Evolutionary conservation across 2,888 invertebrate genomes (phyloP).

Genomic region (Tineola bisselliella): DNA sequence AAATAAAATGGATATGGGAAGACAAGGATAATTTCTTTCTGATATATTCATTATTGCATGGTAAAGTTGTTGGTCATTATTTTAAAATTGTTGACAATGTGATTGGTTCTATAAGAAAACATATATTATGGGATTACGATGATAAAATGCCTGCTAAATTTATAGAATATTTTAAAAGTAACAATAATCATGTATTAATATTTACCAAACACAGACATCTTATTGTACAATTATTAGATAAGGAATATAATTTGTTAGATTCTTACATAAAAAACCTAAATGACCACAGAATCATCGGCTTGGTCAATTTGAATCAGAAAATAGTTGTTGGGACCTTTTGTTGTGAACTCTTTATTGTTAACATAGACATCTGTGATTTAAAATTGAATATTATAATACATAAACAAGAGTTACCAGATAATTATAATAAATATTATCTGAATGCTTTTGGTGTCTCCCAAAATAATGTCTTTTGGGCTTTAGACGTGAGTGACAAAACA

Average conservation of each 20-base stretch:
- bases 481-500: constrained; percentile 33
- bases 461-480: constrained; percentile 31
- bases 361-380: constrained; percentile 20
- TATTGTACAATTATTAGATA: constrained; percentile 31
- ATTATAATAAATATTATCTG: constrained; percentile 30
- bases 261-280: constrained; percentile 38
- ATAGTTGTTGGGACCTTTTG: constrained; percentile 32
- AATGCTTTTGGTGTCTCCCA: constrained; percentile 31
- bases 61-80: constrained; percentile 31
- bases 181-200: constrained; percentile 31
- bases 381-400: constrained; percentile 24
- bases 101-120: constrained; percentile 22
- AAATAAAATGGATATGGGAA: constrained; percentile 34
- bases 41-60: constrained; percentile 32
- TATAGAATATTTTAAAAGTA: constrained; percentile 24
- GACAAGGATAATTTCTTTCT: constrained; percentile 26
- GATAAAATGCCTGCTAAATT: constrained; percentile 40
- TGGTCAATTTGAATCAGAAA: neutral
- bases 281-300: constrained; percentile 23
- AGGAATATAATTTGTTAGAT: constrained; percentile 27
- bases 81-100: constrained; percentile 25
- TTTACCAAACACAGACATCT: constrained; percentile 50
- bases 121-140: constrained; percentile 35
- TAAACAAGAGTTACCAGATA: constrained; percentile 30
- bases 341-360: constrained; percentile 34